Percentiles rank a stretch among this genome's conserved stretches.
Evolutionary conservation across 2,888 invertebrate species (phyloP).

Genomic region (Molanna angustata): DNA sequence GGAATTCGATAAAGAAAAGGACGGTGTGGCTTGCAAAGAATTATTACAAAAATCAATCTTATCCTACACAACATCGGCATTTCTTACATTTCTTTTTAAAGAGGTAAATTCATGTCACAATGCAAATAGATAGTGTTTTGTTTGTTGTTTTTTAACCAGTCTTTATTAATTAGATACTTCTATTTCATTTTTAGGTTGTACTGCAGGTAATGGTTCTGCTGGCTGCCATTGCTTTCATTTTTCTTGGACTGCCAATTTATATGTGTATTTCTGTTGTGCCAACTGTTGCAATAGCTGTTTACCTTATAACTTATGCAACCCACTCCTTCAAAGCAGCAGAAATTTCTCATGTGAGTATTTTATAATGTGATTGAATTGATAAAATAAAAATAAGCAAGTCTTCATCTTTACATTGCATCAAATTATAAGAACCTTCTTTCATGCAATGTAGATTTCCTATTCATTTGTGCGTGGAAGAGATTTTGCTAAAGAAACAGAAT

Average conservation of each 20-base stretch:
- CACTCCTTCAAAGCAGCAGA: constrained; percentile 24
- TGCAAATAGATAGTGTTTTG: not conserved
- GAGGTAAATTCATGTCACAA: constrained; percentile 30
- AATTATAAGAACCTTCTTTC: too few relatives aligned
- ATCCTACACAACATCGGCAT: constrained; percentile 24
- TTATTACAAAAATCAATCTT: constrained; percentile 24
- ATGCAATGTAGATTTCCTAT: too few relatives aligned
- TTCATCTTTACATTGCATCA: too few relatives aligned
- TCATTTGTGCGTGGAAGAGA: too few relatives aligned
- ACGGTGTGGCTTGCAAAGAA: constrained; percentile 15
- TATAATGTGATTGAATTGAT: not conserved
- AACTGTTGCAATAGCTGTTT: constrained; percentile 22
- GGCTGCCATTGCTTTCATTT: constrained; percentile 30
- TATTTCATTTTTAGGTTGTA: constrained; percentile 18
- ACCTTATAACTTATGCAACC: constrained; percentile 19
- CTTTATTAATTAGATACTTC: not conserved
- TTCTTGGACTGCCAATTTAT: constrained; percentile 27
- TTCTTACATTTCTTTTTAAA: constrained; percentile 29
- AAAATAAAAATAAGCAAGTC: too few relatives aligned
- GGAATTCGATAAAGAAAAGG: constrained; percentile 15
- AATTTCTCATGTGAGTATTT: constrained; percentile 16
- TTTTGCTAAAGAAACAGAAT: too few relatives aligned
- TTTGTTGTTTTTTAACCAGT: not conserved
- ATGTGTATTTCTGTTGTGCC: constrained; percentile 26
- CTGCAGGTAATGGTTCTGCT: constrained; percentile 28